Evolutionary conservation across 1,140 invertebrate genomes (phyloP), one percentile per base, ranked within the genome.

Genomic region (Pachyrhynchus sulphureomaculatus): DNA sequence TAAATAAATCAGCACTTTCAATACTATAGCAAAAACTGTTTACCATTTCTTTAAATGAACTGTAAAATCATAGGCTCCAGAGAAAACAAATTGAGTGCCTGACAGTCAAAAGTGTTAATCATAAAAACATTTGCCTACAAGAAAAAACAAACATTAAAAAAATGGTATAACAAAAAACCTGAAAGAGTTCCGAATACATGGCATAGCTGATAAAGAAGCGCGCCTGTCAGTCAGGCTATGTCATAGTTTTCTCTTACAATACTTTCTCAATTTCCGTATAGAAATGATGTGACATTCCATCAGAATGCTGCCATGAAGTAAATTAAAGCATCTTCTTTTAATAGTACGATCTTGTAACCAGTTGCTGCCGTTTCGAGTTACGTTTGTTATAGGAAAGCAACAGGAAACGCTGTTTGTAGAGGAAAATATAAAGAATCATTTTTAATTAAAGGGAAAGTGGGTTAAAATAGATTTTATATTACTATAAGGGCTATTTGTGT

Each of bases 251-350:
- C 69, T 68, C 68, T 73, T 73, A 75, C 72, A 75, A 75, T 73
- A 73, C 74, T 74, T 75, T 75, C 72, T 74, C 74, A 75, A 75
- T 75, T 75, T 75, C 74, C 74, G 72, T 68, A 67, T 67, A 66
- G 67, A 68, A 68, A 65, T 72, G 70, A 72, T 72, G 72, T 74
- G 72, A 72, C 72, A 75, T 75, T 74, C 69, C 72, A 75, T 75
- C 74, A 74, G 69, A 68, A 68, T 68, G 69, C 68, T 69, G 73
- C 70, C 64, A 56, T 62, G 63, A 71, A 75, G 73, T 73, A 75
- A 75, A 75, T 74, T 75, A 74, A 72, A 74, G 71, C 68, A 66
- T 66, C 69, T 60, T 56, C 24, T 37, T 55, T 55, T 56, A 45
- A 24, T 47, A 15, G 41, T 33, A 26, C 44, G 32, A 49, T 49